Evolutionary conservation across 2,797 vertebrate genomes (phyloP).

Genomic region (Falco rusticolus): DNA sequence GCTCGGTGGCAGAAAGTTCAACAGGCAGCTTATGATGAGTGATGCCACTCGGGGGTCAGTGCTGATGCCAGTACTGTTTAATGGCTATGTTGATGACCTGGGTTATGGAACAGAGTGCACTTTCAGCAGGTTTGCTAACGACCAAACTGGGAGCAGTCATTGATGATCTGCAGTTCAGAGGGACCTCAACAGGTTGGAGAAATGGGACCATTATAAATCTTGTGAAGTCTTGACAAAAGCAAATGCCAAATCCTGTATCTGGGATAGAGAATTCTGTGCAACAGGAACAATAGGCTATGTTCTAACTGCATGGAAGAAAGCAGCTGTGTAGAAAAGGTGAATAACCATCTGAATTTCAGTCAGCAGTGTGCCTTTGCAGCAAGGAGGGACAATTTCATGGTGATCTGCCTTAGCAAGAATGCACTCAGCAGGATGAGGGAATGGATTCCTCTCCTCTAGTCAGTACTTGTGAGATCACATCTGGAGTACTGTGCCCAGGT

Average conservation of each 20-base stretch:
- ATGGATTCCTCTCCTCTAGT: not conserved
- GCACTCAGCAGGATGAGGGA: not conserved
- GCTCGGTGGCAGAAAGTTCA: not conserved
- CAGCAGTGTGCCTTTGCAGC: not conserved
- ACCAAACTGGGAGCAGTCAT: fast-evolving
- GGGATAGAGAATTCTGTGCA: not conserved
- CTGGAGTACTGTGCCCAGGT: not conserved
- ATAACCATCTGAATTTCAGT: not conserved
- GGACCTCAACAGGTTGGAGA: not conserved
- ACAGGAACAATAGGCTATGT: not conserved
- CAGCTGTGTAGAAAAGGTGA: not conserved
- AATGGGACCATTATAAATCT: not conserved
- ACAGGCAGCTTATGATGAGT: not conserved
- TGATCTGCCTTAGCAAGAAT: not conserved
- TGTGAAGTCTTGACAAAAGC: not conserved
- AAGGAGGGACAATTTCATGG: not conserved
- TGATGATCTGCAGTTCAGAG: not conserved
- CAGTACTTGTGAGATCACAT: not conserved
- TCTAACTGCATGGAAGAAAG: not conserved
- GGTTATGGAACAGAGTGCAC: not conserved
- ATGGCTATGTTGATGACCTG: not conserved
- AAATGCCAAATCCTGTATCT: not conserved
- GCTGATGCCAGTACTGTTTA: not conserved
- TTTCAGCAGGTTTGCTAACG: not conserved
- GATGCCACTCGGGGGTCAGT: not conserved